These are phyloP conservation scores for Lithophane leautieri DNA, from an alignment of 2,888 invertebrate genomes.

Conservation along the genomic window DNA sequence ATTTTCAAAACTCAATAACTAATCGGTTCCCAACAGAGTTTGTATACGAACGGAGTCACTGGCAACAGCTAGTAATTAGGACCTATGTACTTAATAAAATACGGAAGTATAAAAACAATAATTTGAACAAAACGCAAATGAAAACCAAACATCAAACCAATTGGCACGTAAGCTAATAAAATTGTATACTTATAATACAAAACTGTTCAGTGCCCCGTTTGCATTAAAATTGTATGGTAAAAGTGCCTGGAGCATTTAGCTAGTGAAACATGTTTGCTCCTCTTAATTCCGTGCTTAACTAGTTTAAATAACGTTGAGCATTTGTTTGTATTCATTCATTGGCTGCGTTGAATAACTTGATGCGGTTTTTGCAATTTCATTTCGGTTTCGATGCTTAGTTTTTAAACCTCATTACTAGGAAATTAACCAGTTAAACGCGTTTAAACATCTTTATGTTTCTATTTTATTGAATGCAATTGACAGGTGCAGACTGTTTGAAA, in stretches of 20 bases:
- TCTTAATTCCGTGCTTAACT: slow-evolving; percentile 63
- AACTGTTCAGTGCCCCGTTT: slow-evolving; percentile 64
- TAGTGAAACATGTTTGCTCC: slow-evolving; percentile 64
- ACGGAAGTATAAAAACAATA: not conserved
- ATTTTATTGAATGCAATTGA: not conserved
- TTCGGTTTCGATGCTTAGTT: not conserved
- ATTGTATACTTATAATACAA: slow-evolving; percentile 28
- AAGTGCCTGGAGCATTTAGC: slow-evolving; percentile 70
- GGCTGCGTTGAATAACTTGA: slow-evolving; percentile 5
- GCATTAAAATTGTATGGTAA: slow-evolving; percentile 66
- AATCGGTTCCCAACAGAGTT: not conserved
- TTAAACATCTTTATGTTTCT: not conserved
- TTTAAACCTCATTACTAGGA: not conserved
- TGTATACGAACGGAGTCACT: not conserved
- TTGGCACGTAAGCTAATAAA: slow-evolving; percentile 45
- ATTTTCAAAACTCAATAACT: not conserved
- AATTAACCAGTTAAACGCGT: not conserved
- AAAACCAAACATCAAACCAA: slow-evolving; percentile 47
- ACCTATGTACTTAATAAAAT: not conserved
- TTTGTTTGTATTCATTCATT: slow-evolving; percentile 58
- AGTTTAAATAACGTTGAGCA: slow-evolving; percentile 46
- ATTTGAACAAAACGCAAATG: slow-evolving; percentile 6
- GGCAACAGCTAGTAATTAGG: not conserved
- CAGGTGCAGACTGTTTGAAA: not conserved
- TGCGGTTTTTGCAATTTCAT: slow-evolving; percentile 13